Evolutionary conservation across 2,113 vertebrate genomes (phyloP), one percentile per base, ranked within the genome.

Genomic region (Propithecus coquereli): DNA sequence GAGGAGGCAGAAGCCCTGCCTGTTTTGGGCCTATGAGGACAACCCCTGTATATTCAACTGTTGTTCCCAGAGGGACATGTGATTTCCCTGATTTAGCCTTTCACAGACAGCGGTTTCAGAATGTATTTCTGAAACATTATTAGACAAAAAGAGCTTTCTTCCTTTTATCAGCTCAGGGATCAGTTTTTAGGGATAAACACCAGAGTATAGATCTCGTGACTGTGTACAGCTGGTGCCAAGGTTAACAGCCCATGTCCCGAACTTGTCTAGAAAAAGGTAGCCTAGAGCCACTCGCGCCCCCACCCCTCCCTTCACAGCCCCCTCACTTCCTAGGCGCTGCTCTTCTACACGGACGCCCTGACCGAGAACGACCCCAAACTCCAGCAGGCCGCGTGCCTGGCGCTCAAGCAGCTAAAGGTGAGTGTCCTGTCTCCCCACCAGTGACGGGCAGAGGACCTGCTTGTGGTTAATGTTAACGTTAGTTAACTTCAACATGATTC

Each of bases 331-430:
- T 91, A 99, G 99, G 99, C 99, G 2, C 66, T 99, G 8, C 76
- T 99, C 73, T 99, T 99, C 97, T 99, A 99, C 98, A 99, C 99
- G 0, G 98, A 99, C 14, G 97, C 90, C 93, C 94, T 99, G 91
- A 98, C 89, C 0, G 97, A 97, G 40, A 0, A 90, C 0, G 98
- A 99, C 0, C 14, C 95, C 0, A 97, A 97, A 22, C 96, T 99
- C 37, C 99, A 99, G 96, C 99, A 98, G 84, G 99, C 99, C 0
- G 99, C 99, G 0, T 99, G 99, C 61, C 45, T 99, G 97, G 99
- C 99, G 12, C 99, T 99, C 0, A 99, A 99, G 97, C 98, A 99
- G 91, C 99, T 99, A 70, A 98, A 98, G 98, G 99, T 99, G 98
- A 99, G 98, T 93, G 0, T 4, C 6, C 9, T 8, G 16, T 5